Base-by-base conservation (phyloP, 2,797 vertebrate genomes). In the Petrocephalus schoutedeni region DNA sequence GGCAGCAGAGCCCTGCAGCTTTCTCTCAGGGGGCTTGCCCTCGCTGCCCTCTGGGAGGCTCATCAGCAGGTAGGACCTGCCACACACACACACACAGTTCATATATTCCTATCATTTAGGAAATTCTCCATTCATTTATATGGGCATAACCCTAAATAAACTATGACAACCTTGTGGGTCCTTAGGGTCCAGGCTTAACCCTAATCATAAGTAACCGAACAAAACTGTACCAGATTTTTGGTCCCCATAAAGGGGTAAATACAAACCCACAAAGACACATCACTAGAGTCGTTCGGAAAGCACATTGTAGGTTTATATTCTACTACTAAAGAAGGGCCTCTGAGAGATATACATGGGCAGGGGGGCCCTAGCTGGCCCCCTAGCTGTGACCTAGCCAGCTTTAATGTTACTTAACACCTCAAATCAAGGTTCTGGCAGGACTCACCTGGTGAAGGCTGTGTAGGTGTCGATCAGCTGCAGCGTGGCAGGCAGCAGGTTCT, bases 381-480 rank as follows among this genome's bases (percentile, higher is more conserved):
- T 45, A 5, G 14, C 67, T 41, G 32, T 36, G 28, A 71, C 64
- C 64, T 36, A 16, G 12, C 12, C 64, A 36, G 28, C 28, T 14
- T 32, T 5, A 67, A 23, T 3, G 8, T 67, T 10, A 67, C 14
- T 67, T 5, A 67, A 32, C 64, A 14, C 3, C 32, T 2, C 32
- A 6, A 51, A 1, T 6, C 5, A 1, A 6, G 5, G 5, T 51
- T 51, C 49, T 51, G 49, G 6, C 49, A 41, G 14, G 5, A 74
- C 67, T 10, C 74, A 80, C 97, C 98, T 98, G 74, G 97, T 97
- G 90, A 99, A 98, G 0, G 98, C 96, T 0, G 98, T 97, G 0
- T 99, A 99, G 87, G 96, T 95, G 89, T 98, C 97, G 32, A 98
- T 97, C 87, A 99, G 97, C 92, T 99, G 98, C 1, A 99, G 91